phyloP scores from a whole-genome alignment of 2,113 vertebrate species.

The Atrichornis clamosus region DNA sequence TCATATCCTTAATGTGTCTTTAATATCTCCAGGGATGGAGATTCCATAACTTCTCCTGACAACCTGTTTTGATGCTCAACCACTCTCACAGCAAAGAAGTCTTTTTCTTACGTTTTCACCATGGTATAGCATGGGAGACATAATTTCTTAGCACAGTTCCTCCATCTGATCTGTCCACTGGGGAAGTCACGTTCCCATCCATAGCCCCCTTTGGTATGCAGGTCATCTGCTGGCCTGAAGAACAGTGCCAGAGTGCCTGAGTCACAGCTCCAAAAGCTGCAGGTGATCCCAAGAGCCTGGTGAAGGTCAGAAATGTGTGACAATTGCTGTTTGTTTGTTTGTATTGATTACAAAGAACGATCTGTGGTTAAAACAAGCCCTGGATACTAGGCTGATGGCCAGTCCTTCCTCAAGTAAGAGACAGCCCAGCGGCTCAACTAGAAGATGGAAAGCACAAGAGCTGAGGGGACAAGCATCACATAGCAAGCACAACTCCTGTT shows the following conservation, averaged over 20 bases:
- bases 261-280: neutral
- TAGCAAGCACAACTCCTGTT: neutral
- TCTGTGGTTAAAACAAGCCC: neutral
- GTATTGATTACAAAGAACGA: neutral
- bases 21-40: neutral
- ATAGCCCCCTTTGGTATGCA: neutral
- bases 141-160: neutral
- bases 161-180: neutral
- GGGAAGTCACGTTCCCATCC: neutral
- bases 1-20: neutral
- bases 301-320: neutral
- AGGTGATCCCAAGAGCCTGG: neutral
- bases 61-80: neutral
- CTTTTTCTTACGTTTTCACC: neutral
- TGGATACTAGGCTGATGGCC: neutral
- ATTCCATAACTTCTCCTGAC: neutral
- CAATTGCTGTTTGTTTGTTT: neutral
- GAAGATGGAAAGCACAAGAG: neutral
- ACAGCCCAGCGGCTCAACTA: neutral
- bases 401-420: neutral
- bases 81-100: neutral
- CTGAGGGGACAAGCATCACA: neutral
- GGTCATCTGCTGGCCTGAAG: neutral
- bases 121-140: neutral
- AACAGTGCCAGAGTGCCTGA: neutral